Evolutionary conservation across 2,113 vertebrate species (phyloP), one percentile per base, ranked within the genome.

Genomic region (Dromiciops gliroides): DNA sequence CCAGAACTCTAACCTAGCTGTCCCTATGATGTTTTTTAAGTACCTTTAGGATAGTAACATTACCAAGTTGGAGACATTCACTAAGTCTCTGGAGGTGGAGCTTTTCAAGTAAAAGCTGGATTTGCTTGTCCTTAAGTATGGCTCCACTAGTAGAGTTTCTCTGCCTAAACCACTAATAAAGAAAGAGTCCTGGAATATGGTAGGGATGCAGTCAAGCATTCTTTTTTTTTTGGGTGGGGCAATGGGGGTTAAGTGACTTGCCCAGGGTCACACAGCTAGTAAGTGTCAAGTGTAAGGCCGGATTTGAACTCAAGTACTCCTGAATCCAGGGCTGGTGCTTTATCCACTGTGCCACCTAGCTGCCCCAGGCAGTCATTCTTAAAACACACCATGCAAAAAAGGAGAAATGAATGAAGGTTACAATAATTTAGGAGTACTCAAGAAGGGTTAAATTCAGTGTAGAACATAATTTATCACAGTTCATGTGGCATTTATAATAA

Each of bases 11-110:
- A 19, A 60, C 28, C 28, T 60, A 60, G 3, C 14, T 75, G 56
- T 5, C 37, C 37, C 12, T 67, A 67, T 75, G 37, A 16, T n/a
- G 37, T 56, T 75, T 51, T 53, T 93, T 75, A 8, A 91, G 89
- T 4, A 92, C 37, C 50, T 94, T 48, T 44, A 96, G 26, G 56
- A 26, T 37, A 92, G 50, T 49, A 16, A 92, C 94, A 25, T 89
- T 49, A 93, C 49, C 50, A 91, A 90, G 48, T 0, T 75, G 90
- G 95, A 28, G 92, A 90, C n/a, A 52, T 83, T 31, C 0, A 95
- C 25, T 50, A 96, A 51, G 88, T 5, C 47, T 90, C 91, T 95
- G 52, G 28, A 92, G 50, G 90, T 0, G 48, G 2, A 90, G 24
- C 1, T 56, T n/a, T n/a, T n/a, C 37, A 75, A n/a, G 60, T n/a